A percentile compares a stretch with the other conserved stretches of the same genome.
Conservation (phyloP, 2,113 vertebrate genomes). For the Phaethon lepturus region DNA sequence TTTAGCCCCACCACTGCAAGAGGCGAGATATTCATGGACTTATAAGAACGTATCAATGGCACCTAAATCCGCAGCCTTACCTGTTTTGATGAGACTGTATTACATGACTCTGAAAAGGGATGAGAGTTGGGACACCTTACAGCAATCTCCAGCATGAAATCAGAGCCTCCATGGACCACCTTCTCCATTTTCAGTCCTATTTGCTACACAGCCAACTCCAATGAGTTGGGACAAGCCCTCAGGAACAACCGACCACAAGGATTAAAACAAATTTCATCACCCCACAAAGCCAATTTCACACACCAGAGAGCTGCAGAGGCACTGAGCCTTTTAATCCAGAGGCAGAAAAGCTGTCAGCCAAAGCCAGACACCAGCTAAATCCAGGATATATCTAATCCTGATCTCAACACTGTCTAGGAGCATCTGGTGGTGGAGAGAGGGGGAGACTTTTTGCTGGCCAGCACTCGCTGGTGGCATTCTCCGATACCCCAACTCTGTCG, state of each 20-base stretch:
- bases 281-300: not conserved
- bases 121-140: not conserved
- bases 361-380: conserved; percentile 62
- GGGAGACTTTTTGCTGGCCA: conserved; percentile 15
- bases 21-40: not conserved
- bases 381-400: conserved; percentile 64
- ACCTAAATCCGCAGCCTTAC: not conserved
- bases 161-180: not conserved
- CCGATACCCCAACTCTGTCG: not conserved
- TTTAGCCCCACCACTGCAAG: not conserved
- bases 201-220: not conserved
- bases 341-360: conserved; percentile 43
- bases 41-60: not conserved
- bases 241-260: not conserved
- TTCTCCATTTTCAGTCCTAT: not conserved
- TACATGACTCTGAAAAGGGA: not conserved
- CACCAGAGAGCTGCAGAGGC: not conserved
- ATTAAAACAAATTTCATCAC: not conserved
- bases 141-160: not conserved
- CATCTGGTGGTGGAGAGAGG: conserved; percentile 27
- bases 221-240: not conserved
- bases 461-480: not conserved
- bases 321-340: conserved; percentile 56
- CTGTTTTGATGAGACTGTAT: not conserved
- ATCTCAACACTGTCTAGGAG: conserved; percentile 37